Evolutionary conservation across 30 jellyfish, hydroid and myxozoan genomes (phyloP).

Genomic region (Aurelia aurita complex sp. Pacific): DNA sequence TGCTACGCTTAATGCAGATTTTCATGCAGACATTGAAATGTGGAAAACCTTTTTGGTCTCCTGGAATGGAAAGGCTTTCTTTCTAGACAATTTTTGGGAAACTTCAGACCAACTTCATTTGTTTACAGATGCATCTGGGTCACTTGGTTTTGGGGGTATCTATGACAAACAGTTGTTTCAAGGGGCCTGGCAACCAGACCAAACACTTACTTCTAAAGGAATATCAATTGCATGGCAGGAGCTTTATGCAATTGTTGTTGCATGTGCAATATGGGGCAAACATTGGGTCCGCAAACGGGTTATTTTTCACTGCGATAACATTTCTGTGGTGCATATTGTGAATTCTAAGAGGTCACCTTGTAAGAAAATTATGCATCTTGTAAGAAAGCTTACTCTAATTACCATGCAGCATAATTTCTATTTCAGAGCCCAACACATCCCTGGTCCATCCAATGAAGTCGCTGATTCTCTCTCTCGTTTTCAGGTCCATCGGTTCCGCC

Average conservation of each 20-base stretch:
- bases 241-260: slow-evolving; percentile 37
- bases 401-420: slow-evolving; percentile 9
- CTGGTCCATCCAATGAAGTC: slow-evolving; percentile 15
- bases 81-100: neutral
- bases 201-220: slow-evolving; percentile 6
- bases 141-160: slow-evolving; percentile 35
- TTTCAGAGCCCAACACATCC: slow-evolving; percentile 28
- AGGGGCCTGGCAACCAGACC: neutral
- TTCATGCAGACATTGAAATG: slow-evolving; percentile 47
- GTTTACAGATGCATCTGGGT: slow-evolving; percentile 28
- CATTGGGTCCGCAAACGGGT: slow-evolving; percentile 24
- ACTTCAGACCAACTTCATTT: neutral
- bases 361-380: neutral
- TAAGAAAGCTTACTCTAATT: slow-evolving; percentile 2
- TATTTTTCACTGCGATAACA: slow-evolving; percentile 29
- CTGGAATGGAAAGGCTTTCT: slow-evolving; percentile 77
- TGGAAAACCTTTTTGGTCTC: slow-evolving; percentile 44
- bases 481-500: neutral
- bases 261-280: slow-evolving; percentile 41
- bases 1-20: slow-evolving; percentile 24
- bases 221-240: slow-evolving; percentile 49
- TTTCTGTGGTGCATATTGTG: slow-evolving; percentile 12
- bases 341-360: neutral
- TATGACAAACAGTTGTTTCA: neutral
- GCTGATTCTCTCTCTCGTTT: slow-evolving; percentile 54